phyloP scores from a whole-genome alignment of 2,888 invertebrate genomes.

The Caradrina clavipalpis region DNA sequence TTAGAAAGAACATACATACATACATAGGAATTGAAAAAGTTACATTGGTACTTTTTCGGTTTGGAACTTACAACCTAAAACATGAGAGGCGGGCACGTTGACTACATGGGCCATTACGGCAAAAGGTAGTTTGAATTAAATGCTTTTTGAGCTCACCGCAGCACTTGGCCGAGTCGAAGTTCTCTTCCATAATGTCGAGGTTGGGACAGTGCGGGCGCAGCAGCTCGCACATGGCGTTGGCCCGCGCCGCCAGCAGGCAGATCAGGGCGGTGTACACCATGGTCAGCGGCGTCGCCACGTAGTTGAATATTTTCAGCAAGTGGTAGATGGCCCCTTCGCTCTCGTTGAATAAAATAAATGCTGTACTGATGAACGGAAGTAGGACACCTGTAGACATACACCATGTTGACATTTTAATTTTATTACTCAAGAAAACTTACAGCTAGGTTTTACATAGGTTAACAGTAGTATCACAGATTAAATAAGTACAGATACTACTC shows the following conservation, averaged over 20 bases:
- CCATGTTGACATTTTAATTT: too few species aligned
- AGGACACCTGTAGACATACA: constrained; percentile 63
- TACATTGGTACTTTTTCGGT: too few species aligned
- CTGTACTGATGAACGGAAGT: constrained; percentile 59
- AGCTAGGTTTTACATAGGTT: too few species aligned
- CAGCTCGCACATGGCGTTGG: constrained; percentile 73
- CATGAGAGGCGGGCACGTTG: too few species aligned
- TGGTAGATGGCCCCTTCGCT: not conserved
- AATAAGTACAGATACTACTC: too few species aligned
- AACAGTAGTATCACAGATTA: too few species aligned
- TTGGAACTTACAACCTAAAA: too few species aligned
- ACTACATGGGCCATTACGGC: too few species aligned
- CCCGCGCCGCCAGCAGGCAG: constrained; percentile 59
- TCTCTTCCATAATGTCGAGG: constrained; percentile 26
- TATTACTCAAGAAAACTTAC: too few species aligned
- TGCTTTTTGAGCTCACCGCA: constrained; percentile 17
- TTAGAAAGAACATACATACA: too few species aligned
- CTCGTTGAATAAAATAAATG: not conserved
- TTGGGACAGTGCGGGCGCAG: constrained; percentile 68
- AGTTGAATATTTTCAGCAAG: constrained; percentile 3
- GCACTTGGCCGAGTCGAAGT: constrained; percentile 57
- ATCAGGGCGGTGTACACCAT: constrained; percentile 60
- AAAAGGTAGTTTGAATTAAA: too few species aligned
- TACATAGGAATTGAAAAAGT: too few species aligned
- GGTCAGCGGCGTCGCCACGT: constrained; percentile 72